Conservation (phyloP, 2,113 vertebrate genomes). For the Indri indri region DNA sequence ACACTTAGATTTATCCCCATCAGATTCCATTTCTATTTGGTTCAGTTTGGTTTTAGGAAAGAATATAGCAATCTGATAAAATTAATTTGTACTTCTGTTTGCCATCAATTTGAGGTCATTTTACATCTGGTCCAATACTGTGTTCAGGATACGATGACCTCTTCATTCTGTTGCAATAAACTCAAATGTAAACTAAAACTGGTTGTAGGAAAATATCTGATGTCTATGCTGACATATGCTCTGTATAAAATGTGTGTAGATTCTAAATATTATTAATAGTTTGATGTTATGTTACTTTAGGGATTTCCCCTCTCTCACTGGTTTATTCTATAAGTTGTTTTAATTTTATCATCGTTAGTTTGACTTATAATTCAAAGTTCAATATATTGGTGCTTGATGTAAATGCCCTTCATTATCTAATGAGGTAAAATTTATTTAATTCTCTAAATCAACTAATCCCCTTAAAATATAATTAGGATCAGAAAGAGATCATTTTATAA, state of each 20-base stretch:
- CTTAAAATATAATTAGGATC: slow-evolving; percentile 31
- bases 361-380: not conserved
- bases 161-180: not conserved
- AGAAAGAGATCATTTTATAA: slow-evolving; percentile 29
- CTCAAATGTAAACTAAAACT: not conserved
- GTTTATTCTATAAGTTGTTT: not conserved
- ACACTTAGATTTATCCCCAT: not conserved
- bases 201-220: not conserved
- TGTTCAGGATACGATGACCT: not conserved
- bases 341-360: slow-evolving; percentile 12
- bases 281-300: not conserved
- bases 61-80: not conserved
- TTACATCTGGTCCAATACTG: not conserved
- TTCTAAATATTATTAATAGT: not conserved
- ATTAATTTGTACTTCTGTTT: not conserved
- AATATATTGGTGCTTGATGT: not conserved
- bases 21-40: not conserved
- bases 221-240: not conserved
- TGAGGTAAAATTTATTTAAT: slow-evolving; percentile 41
- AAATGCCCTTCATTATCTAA: slow-evolving; percentile 24
- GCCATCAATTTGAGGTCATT: not conserved
- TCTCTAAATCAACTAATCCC: not conserved
- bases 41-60: slow-evolving; percentile 1
- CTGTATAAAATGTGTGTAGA: not conserved
- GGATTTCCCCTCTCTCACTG: not conserved